These are phyloP conservation scores for Nyctalus aviator DNA, from an alignment of 2,797 vertebrate species.

Conservation along the genomic window DNA sequence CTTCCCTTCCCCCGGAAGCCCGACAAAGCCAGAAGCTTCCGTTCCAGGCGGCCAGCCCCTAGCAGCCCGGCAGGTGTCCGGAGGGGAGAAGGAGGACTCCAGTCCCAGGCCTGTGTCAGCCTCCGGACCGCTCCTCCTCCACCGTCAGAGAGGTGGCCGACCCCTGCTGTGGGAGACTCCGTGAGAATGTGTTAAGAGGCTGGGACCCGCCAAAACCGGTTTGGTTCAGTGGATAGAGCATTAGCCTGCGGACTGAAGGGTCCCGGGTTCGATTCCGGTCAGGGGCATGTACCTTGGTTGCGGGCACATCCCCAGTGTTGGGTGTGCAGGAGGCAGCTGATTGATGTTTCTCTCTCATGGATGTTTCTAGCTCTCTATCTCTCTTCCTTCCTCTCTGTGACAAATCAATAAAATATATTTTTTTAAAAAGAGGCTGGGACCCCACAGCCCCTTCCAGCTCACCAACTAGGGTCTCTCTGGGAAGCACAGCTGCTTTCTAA, in stretches of 20 bases:
- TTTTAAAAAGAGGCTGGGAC: neutral
- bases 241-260: too few species aligned
- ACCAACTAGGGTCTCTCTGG: neutral
- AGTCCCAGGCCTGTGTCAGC: neutral
- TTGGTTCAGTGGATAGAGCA: too few species aligned
- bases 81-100: neutral
- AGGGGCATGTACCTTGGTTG: too few species aligned
- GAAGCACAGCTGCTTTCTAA: neutral
- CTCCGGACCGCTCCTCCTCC: neutral
- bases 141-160: neutral
- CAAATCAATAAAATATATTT: too few species aligned
- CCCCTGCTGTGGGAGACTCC: neutral
- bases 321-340: too few species aligned
- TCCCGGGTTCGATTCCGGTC: too few species aligned
- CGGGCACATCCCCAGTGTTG: too few species aligned
- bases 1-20: slow-evolving; percentile 76
- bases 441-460: neutral
- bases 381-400: too few species aligned
- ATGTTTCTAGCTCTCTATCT: too few species aligned
- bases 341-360: too few species aligned
- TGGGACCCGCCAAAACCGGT: too few species aligned
- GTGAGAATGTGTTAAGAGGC: neutral
- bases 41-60: slow-evolving; percentile 31
- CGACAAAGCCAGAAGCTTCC: slow-evolving; percentile 74
- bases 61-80: slow-evolving; percentile 58